These are phyloP conservation scores for Agapornis roseicollis DNA, from an alignment of 2,113 vertebrate genomes.

Conservation along the genomic window DNA sequence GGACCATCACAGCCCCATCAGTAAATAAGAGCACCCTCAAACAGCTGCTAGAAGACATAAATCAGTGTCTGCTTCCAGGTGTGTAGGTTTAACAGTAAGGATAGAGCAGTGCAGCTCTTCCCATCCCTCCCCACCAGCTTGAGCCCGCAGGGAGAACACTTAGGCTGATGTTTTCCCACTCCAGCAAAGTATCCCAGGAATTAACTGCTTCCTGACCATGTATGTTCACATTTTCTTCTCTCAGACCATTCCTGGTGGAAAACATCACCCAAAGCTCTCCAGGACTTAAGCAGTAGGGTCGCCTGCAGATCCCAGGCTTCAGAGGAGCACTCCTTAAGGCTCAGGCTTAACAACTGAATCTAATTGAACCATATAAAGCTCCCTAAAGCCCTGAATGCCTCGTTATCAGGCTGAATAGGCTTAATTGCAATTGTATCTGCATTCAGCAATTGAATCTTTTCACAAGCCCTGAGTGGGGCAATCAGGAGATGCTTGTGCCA, in stretches of 20 bases:
- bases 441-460: not conserved
- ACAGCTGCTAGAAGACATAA: not conserved
- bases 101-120: not conserved
- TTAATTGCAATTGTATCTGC: conserved; percentile 15
- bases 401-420: not conserved
- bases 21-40: not conserved
- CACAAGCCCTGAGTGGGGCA: not conserved
- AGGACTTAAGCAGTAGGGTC: not conserved
- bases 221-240: accelerated
- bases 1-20: not conserved
- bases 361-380: not conserved
- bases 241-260: not conserved
- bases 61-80: not conserved
- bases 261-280: not conserved
- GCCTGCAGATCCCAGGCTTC: not conserved
- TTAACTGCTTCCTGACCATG: not conserved
- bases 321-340: not conserved
- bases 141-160: not conserved
- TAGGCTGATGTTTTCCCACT: not conserved
- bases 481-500: not conserved
- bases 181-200: not conserved
- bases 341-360: not conserved
- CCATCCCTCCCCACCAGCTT: not conserved
- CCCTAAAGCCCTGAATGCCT: not conserved
- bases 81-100: not conserved